These are phyloP conservation scores for Oryzias melastigma DNA, from an alignment of 2,113 vertebrate genomes.

Conservation along the genomic window DNA sequence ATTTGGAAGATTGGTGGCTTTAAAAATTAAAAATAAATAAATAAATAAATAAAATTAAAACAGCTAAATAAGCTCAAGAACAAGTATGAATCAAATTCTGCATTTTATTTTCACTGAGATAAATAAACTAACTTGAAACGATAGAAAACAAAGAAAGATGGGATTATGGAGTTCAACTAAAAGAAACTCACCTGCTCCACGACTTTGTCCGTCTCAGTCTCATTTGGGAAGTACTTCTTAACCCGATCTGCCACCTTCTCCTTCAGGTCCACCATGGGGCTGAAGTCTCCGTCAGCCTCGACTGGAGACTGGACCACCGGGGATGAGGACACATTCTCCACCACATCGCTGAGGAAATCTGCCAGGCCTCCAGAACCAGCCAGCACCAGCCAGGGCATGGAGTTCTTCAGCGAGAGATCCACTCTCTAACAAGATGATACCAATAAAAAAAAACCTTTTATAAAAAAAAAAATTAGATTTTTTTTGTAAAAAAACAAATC, in stretches of 20 bases:
- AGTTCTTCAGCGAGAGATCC: constrained; percentile 78
- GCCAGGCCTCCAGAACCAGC: constrained; percentile 85
- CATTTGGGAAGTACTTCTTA: constrained; percentile 70
- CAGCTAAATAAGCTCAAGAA: no score
- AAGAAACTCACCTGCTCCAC: constrained; percentile 68
- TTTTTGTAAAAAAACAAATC: not conserved
- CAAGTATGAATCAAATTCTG: no score
- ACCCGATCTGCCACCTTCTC: constrained; percentile 69
- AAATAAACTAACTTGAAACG: no score
- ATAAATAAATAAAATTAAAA: no score
- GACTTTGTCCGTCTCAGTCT: constrained; percentile 64
- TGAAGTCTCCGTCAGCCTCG: constrained; percentile 49
- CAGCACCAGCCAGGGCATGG: constrained; percentile 85
- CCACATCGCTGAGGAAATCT: constrained; percentile 80
- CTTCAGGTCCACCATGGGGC: constrained; percentile 53
- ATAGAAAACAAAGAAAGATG: no score
- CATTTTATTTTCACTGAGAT: no score
- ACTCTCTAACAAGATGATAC: constrained; percentile 69
- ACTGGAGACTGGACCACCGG: constrained; percentile 40
- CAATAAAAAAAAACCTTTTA: not conserved
- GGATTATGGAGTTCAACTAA: not conserved
- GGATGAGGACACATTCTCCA: constrained; percentile 70
- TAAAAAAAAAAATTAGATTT: not conserved
- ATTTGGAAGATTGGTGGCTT: no score
- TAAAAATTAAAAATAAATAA: no score